Evolutionary conservation across 1,140 invertebrate species (phyloP).

Genomic region (Harpegnathos saltator): DNA sequence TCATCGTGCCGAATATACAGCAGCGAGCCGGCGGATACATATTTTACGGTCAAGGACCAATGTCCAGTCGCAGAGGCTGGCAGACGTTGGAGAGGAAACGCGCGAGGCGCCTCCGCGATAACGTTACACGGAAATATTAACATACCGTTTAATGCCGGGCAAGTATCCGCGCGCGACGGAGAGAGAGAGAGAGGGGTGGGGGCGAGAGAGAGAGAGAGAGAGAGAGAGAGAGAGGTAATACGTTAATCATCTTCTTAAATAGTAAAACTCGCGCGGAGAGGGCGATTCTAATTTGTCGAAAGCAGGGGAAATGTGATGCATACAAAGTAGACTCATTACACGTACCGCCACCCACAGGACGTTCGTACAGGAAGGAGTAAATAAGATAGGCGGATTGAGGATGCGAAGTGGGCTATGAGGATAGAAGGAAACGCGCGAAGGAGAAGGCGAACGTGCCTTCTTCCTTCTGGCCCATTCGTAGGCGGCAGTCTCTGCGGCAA

Average conservation of each 20-base stretch:
- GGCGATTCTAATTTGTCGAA: too few species aligned
- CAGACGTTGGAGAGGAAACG: too few species aligned
- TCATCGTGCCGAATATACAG: slow-evolving; percentile 22
- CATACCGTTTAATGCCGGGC: too few species aligned
- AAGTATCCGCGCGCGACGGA: too few species aligned
- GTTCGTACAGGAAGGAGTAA: neutral
- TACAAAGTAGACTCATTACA: neutral
- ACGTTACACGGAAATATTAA: neutral
- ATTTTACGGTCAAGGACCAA: neutral
- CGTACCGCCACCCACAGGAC: neutral
- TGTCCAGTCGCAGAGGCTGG: neutral
- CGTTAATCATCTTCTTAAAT: too few species aligned
- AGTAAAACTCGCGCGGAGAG: too few species aligned
- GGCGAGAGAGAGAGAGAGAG: too few species aligned
- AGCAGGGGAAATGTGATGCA: neutral
- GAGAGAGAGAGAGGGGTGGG: too few species aligned
- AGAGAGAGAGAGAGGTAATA: too few species aligned
- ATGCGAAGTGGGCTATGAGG: neutral
- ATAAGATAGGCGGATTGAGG: slow-evolving; percentile 2
- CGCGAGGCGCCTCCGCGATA: too few species aligned
- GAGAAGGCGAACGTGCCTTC: neutral
- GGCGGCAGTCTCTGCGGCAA: slow-evolving; percentile 12
- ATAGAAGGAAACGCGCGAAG: slow-evolving; percentile 14
- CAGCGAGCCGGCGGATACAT: neutral
- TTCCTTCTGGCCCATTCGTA: slow-evolving; percentile 11